Evolutionary conservation across 2,888 invertebrate genomes (phyloP), one percentile per base, ranked within the genome.

Genomic region (Mimas tiliae): DNA sequence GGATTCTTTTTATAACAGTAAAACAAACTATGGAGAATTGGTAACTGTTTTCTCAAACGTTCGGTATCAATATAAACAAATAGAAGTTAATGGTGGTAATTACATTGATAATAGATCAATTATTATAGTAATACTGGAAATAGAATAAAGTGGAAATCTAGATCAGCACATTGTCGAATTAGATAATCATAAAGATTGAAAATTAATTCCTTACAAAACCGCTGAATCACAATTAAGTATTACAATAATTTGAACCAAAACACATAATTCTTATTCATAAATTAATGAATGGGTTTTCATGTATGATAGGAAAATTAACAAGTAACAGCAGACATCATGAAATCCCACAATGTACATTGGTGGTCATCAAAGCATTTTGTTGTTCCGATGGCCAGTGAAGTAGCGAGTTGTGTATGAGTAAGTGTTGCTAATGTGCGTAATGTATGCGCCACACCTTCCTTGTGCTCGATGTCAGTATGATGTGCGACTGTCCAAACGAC

Each of bases 231-330:
- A 12, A 53, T 38, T 38, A 1, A 47, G 0, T 12, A 21, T 9
- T 27, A n/a, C 21, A 45, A 55, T 45, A 6, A 11, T 53, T 64
- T 2, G 48, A 58, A 65, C 65, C 70, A 76, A 76, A 80, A 82
- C 80, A 82, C 80, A 78, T 76, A 77, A 75, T 79, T 79, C 80
- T 71, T 21, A 16, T 45, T 70, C 68, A 74, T 74, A 70, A 50
- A 62, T 69, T 65, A 72, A 76, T 78, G 76, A 77, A 78, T 78
- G 75, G 75, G 74, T 63, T 76, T 75, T 80, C 77, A 78, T 76
- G 76, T 72, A 65, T 72, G 71, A 65, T 47, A 55, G 34, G 68
- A 70, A 72, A 70, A 65, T 48, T 69, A 67, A 71, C 62, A 68
- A 69, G 71, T 65, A 65, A 74, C 27, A 64, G 45, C 21, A 64